These are phyloP conservation scores for Parnassius mnemosyne DNA, from an alignment of 2,888 invertebrate species.

Conservation along the genomic window DNA sequence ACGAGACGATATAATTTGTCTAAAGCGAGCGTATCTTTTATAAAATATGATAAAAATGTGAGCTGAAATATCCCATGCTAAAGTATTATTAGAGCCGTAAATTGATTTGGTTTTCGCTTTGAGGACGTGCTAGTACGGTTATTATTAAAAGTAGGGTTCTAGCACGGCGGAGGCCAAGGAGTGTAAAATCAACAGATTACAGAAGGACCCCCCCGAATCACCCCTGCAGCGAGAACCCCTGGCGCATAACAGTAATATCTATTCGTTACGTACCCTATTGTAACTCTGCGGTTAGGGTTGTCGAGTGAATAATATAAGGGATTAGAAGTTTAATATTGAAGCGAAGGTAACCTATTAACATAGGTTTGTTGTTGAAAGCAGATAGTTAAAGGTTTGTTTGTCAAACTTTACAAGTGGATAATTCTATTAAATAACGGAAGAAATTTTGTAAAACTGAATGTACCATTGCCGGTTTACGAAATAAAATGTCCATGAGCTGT, in stretches of 20 bases:
- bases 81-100: constrained; percentile 40
- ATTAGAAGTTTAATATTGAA: constrained; percentile 30
- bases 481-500: too few relatives aligned
- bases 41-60: background rate
- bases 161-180: constrained; percentile 53
- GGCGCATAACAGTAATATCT: constrained; percentile 61
- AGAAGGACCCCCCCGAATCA: constrained; percentile 57
- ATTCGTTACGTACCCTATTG: constrained; percentile 73
- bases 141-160: constrained; percentile 71
- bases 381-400: constrained; percentile 22
- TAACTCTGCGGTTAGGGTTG: constrained; percentile 67
- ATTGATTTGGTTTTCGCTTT: constrained; percentile 54
- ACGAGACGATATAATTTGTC: background rate
- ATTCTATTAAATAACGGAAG: background rate
- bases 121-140: constrained; percentile 68
- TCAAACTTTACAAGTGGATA: constrained; percentile 19
- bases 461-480: too few relatives aligned
- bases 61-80: constrained; percentile 48
- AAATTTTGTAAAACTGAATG: too few relatives aligned
- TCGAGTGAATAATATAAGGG: constrained; percentile 38
- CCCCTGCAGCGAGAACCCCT: constrained; percentile 57
- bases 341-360: constrained; percentile 35
- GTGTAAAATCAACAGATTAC: constrained; percentile 81
- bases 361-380: constrained; percentile 18
- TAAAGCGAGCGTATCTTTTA: too few relatives aligned